Evolutionary conservation across 1,140 invertebrate genomes (phyloP).

Genomic region (Drosophila kepulauana): DNA sequence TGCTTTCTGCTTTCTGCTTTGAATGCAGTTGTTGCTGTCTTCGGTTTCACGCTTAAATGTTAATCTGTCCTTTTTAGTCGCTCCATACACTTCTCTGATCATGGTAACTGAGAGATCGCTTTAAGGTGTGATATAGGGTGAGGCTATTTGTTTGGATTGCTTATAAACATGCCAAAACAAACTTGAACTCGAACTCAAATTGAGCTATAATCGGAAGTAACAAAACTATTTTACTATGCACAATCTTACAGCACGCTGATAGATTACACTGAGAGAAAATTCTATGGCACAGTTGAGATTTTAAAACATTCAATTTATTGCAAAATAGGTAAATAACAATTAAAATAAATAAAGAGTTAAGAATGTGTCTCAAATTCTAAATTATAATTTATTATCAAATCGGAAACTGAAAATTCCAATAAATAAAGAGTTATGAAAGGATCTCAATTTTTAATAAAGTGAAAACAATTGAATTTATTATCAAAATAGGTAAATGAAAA

Average conservation of each 20-base stretch:
- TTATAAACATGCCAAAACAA: constrained; percentile 3
- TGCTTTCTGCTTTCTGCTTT: constrained; percentile 10
- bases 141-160: constrained; percentile 3
- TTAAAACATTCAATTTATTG: neutral
- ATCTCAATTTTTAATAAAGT: too few species aligned
- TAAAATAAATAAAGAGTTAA: too few species aligned
- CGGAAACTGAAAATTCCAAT: too few species aligned
- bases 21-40: constrained; percentile 40
- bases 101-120: constrained; percentile 2
- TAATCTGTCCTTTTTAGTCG: constrained; percentile 72
- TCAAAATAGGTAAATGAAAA: too few species aligned
- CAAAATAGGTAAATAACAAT: too few species aligned
- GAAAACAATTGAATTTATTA: too few species aligned
- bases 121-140: constrained; percentile 5
- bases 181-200: constrained; percentile 3
- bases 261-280: constrained; percentile 1
- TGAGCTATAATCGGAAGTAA: constrained; percentile 3
- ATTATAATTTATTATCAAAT: too few species aligned
- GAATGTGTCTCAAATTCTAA: too few species aligned
- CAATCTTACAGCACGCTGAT: neutral
- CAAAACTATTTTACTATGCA: neutral
- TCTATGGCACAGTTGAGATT: neutral
- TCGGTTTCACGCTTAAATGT: constrained; percentile 76
- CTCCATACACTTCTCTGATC: neutral
- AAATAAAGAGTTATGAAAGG: too few species aligned